phyloP scores from a whole-genome alignment of 2,113 vertebrate genomes.

The Ia io region DNA sequence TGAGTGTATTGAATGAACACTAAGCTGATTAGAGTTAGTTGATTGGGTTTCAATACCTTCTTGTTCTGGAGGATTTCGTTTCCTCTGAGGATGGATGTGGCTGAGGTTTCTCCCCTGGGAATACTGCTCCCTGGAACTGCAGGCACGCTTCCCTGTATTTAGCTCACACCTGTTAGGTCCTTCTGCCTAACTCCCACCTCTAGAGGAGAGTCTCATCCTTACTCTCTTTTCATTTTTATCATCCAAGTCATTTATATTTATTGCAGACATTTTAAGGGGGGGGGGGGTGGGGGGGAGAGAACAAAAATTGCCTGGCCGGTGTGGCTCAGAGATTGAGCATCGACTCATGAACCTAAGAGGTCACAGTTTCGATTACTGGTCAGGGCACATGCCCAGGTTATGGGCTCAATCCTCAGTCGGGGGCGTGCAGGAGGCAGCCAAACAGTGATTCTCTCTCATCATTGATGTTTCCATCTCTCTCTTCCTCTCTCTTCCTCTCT shows the following conservation, averaged over 20 bases:
- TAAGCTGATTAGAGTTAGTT: constrained; percentile 27
- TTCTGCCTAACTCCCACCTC: background rate
- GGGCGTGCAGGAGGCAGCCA: no score
- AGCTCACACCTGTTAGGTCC: background rate
- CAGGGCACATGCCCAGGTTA: no score
- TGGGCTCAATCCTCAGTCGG: no score
- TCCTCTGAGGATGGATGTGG: background rate
- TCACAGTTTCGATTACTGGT: no score
- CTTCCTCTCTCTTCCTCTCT: no score
- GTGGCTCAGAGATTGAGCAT: no score
- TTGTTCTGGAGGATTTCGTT: background rate
- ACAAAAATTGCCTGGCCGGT: background rate
- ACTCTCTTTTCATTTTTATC: constrained; percentile 5
- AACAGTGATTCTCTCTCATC: no score
- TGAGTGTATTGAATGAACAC: background rate
- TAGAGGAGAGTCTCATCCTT: background rate
- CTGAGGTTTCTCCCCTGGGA: background rate
- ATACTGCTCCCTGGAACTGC: background rate
- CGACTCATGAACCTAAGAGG: no score
- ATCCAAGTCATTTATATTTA: background rate
- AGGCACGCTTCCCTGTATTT: background rate
- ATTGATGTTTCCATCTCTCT: no score
- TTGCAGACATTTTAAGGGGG: background rate
- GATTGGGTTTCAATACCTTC: background rate
- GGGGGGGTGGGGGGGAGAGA: no score